phyloP scores from a whole-genome alignment of 2,888 invertebrate genomes.

The Allophyes oxyacanthae region DNA sequence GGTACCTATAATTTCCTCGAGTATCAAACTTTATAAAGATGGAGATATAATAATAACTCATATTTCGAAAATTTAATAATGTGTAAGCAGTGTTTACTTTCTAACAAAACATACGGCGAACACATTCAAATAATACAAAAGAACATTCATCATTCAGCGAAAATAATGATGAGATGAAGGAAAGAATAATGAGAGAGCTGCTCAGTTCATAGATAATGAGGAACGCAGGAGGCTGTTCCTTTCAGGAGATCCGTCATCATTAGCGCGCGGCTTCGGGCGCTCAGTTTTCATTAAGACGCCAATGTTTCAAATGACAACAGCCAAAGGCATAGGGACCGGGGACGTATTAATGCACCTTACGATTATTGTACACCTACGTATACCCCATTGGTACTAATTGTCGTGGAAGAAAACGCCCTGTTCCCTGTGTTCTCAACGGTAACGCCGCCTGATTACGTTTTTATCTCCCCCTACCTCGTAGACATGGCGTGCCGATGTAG shows the following conservation, averaged over 20 bases:
- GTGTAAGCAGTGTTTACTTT: slow-evolving; percentile 8
- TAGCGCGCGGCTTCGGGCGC: slow-evolving; percentile 80
- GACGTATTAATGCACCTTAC: slow-evolving; percentile 64
- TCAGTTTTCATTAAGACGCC: slow-evolving; percentile 84
- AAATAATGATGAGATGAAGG: slow-evolving; percentile 71
- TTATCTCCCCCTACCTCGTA: slow-evolving; percentile 41
- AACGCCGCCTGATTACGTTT: slow-evolving; percentile 43
- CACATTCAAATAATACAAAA: slow-evolving; percentile 58
- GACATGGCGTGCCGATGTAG: slow-evolving; percentile 17
- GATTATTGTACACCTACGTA: slow-evolving; percentile 50
- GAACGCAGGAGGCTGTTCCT: slow-evolving; percentile 74
- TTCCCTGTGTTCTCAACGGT: slow-evolving; percentile 24
- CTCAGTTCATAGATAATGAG: slow-evolving; percentile 81
- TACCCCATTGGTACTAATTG: slow-evolving; percentile 36
- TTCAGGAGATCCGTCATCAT: slow-evolving; percentile 85
- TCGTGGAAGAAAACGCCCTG: slow-evolving; percentile 36
- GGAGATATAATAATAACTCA: no score
- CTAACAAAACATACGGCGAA: slow-evolving; percentile 36
- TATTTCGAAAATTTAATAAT: not conserved
- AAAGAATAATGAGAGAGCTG: slow-evolving; percentile 74
- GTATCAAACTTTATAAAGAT: no score
- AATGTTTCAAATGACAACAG: slow-evolving; percentile 79
- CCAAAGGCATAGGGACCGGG: slow-evolving; percentile 54
- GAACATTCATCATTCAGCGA: slow-evolving; percentile 63
- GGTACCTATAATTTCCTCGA: no score